Evolutionary conservation across 2,797 vertebrate genomes (phyloP).

Genomic region (Neoniphon sammara): DNA sequence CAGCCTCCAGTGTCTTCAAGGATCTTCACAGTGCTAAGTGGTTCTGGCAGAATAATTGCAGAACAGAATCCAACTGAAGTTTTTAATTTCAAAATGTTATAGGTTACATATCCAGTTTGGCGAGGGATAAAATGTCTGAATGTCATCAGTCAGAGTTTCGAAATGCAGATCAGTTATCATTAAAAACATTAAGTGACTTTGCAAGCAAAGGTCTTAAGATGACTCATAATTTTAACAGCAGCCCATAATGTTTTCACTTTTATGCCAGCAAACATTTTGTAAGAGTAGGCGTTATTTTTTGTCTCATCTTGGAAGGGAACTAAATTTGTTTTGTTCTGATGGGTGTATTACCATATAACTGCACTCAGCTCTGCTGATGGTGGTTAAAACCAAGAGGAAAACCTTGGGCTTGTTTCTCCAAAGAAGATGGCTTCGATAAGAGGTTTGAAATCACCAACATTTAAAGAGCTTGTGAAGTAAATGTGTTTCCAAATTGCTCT

Average conservation of each 20-base stretch:
- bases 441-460: constrained; percentile 1
- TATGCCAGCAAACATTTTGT: background rate
- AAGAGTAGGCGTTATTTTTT: constrained; percentile 5
- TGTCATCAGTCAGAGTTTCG: constrained; percentile 5
- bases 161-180: constrained; percentile 12
- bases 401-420: background rate
- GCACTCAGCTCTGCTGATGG: background rate
- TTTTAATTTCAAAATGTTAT: too few species aligned
- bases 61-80: too few species aligned
- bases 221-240: background rate
- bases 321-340: background rate
- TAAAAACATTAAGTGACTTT: constrained; percentile 14
- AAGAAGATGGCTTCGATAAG: background rate
- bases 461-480: background rate
- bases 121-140: background rate
- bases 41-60: too few species aligned
- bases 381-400: constrained; percentile 4
- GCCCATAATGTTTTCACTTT: background rate
- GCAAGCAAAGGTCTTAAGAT: constrained; percentile 9
- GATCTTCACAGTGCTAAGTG: too few species aligned
- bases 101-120: background rate
- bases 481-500: background rate
- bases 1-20: too few species aligned
- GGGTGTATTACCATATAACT: constrained; percentile 8
- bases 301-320: too few species aligned